phyloP scores from a whole-genome alignment of 2,797 vertebrate species.

The Anguilla anguilla region DNA sequence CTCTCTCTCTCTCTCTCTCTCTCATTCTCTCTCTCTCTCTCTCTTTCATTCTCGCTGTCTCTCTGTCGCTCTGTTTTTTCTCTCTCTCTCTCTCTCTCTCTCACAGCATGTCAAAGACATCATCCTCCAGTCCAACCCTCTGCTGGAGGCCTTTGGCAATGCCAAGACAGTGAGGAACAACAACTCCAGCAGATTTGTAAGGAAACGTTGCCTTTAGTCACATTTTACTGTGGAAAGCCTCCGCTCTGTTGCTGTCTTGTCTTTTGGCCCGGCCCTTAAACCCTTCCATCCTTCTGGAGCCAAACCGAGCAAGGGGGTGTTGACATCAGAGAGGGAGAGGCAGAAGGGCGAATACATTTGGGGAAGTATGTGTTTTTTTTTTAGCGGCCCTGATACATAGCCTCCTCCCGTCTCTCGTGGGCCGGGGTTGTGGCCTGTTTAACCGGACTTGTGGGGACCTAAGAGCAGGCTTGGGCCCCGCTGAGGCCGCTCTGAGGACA shows the following conservation, averaged over 20 bases:
- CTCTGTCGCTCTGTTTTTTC: neutral
- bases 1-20: constrained; percentile 19
- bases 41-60: neutral
- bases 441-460: constrained; percentile 46
- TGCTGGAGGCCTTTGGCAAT: constrained; percentile 96
- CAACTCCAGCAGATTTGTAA: constrained; percentile 97
- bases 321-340: constrained; percentile 31
- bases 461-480: constrained; percentile 15
- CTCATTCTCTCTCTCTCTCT: neutral
- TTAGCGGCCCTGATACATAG: constrained; percentile 29
- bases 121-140: constrained; percentile 96
- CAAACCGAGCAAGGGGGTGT: constrained; percentile 41
- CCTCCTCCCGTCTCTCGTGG: constrained; percentile 36
- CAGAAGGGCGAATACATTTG: constrained; percentile 26
- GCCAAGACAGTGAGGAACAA: constrained; percentile 97
- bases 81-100: neutral
- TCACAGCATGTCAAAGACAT: constrained; percentile 97
- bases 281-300: constrained; percentile 19
- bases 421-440: constrained; percentile 51
- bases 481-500: constrained; percentile 21
- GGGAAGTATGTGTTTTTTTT: constrained; percentile 34
- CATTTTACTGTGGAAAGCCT: neutral
- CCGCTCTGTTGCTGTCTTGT: constrained; percentile 13
- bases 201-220: constrained; percentile 48
- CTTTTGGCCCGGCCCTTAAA: neutral